Conservation (phyloP, 2,888 invertebrate genomes). For the Odontocerum albicorne region DNA sequence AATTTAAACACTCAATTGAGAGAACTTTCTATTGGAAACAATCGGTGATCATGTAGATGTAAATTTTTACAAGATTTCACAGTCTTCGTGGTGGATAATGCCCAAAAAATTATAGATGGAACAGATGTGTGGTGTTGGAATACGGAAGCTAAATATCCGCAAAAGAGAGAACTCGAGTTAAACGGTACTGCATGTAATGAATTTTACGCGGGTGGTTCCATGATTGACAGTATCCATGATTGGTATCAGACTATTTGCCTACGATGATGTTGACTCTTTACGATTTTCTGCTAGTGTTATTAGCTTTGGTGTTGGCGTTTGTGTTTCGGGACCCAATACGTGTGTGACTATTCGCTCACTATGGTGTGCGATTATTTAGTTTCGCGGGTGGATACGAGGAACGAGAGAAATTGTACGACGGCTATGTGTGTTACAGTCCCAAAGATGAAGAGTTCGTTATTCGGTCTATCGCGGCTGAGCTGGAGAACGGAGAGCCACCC, state of each 20-base stretch:
- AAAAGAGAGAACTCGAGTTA: constrained; percentile 78
- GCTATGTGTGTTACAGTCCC: constrained; percentile 89
- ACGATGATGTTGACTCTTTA: constrained; percentile 80
- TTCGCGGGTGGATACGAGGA: constrained; percentile 73
- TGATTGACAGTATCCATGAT: constrained; percentile 80
- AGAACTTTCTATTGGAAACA: constrained; percentile 78
- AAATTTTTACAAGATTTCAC: constrained; percentile 84
- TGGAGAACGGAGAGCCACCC: constrained; percentile 79
- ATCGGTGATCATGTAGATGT: constrained; percentile 90
- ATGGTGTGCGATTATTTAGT: constrained; percentile 80
- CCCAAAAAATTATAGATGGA: constrained; percentile 76
- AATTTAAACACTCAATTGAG: constrained; percentile 67
- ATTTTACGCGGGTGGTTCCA: constrained; percentile 80
- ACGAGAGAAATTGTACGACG: constrained; percentile 86
- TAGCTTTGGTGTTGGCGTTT: constrained; percentile 76
- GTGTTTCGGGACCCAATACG: constrained; percentile 84
- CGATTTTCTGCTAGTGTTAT: constrained; percentile 73
- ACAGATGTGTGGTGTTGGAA: constrained; percentile 82
- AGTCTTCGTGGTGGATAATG: constrained; percentile 79
- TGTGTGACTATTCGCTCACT: constrained; percentile 85
- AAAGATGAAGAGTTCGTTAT: constrained; percentile 90
- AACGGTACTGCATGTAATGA: constrained; percentile 87
- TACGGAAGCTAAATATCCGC: constrained; percentile 70
- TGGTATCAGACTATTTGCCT: constrained; percentile 82
- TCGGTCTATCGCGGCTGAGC: constrained; percentile 78